Evolutionary conservation across 2,888 invertebrate species (phyloP), one percentile per base, ranked within the genome.

Genomic region (Nomada hirtipes): DNA sequence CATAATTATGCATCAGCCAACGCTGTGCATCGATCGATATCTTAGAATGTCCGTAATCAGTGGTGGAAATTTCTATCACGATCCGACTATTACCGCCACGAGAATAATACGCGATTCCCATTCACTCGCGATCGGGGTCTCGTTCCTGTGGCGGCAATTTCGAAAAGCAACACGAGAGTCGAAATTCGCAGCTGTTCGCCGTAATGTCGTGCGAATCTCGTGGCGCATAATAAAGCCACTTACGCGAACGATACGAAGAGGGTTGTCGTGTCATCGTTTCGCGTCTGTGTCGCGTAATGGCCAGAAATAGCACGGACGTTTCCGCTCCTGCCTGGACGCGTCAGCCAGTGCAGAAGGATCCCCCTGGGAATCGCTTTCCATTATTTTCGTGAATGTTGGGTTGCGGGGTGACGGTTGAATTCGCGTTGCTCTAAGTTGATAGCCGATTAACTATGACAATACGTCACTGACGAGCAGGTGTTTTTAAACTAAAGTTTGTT

Each of bases 161-260:
- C 79, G 76, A 74, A 86, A 86, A 79, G 84, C 63, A 64, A 20
- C 20, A 10, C 18, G 23, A n/a, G 69, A 57, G 70, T 55, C 57
- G 47, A 7, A 55, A 65, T n/a, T 42, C 55, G 69, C 61, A 80
- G 18, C 64, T n/a, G 67, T 63, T 67, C 63, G 79, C 44, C 65
- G 84, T 84, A 85, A 87, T 87, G 87, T 84, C 63, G 53, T 65
- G 71, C 53, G 64, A 77, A 76, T 82, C 82, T 64, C 82, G 85
- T 15, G 76, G 20, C 65, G 85, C 83, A 79, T 87, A 87, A 84
- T 87, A 85, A 86, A 76, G 79, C 78, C 75, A 77, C 79, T 84
- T 76, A 67, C 69, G 57, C 52, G 64, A 23, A 70, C 73, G 82
- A 76, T 78, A 70, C 67, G n/a, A 47, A 29, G 53, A 63, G 52